These are phyloP conservation scores for Atta cephalotes DNA, from an alignment of 1,140 invertebrate species.

Conservation along the genomic window DNA sequence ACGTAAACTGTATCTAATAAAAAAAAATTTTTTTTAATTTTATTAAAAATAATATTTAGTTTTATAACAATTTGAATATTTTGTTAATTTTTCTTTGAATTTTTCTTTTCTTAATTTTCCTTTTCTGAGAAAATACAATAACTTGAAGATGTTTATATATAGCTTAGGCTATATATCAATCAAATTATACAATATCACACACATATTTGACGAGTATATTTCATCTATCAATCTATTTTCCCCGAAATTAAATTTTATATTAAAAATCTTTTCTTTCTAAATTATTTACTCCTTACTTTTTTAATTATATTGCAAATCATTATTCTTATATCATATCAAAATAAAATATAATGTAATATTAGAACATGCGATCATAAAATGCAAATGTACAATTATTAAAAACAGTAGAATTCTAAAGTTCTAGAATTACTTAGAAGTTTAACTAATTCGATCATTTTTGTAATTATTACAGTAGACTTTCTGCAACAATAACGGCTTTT, in stretches of 20 bases:
- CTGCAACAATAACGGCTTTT: slow-evolving; percentile 34
- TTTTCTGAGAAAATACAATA: too few species aligned
- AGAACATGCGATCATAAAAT: neutral
- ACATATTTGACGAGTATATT: neutral
- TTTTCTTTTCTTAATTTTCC: too few species aligned
- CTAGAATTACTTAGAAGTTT: neutral
- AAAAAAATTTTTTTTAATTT: too few species aligned
- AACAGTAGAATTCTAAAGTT: slow-evolving; percentile 3
- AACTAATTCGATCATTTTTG: slow-evolving; percentile 4
- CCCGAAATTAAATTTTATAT: neutral
- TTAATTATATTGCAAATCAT: neutral
- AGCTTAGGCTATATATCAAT: neutral
- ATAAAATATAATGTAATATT: neutral
- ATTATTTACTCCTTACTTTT: neutral
- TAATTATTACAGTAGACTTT: slow-evolving; percentile 20
- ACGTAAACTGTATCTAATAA: too few species aligned
- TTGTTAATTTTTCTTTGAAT: too few species aligned
- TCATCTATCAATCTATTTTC: neutral
- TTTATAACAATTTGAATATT: too few species aligned
- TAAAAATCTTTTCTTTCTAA: neutral
- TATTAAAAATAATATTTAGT: too few species aligned
- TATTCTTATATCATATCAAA: neutral
- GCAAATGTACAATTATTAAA: slow-evolving; percentile 1
- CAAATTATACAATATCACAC: neutral
- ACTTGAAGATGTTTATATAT: too few species aligned